A percentile compares a stretch with the other conserved stretches of the same genome.
Evolutionary conservation across 2,113 vertebrate species (phyloP).

Genomic region (Clinocottus analis): DNA sequence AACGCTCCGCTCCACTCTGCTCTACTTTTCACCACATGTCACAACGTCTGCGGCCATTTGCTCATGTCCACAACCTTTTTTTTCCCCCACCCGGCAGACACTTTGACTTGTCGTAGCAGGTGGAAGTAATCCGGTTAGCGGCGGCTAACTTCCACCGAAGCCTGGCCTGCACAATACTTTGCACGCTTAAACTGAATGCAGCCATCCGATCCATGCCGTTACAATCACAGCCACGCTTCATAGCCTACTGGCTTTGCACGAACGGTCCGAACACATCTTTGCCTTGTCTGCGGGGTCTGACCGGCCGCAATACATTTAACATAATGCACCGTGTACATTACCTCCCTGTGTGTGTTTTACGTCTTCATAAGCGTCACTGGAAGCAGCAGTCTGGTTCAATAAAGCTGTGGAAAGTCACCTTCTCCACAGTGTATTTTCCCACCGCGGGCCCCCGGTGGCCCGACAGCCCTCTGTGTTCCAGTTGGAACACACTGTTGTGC

Average conservation of each 20-base stretch:
- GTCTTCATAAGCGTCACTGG: constrained; percentile 16
- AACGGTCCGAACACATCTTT: background rate
- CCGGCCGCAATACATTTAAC: background rate
- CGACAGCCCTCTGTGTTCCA: constrained; percentile 53
- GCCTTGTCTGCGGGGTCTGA: background rate
- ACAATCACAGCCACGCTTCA: background rate
- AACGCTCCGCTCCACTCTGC: background rate
- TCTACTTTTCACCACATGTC: background rate
- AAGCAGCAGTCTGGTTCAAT: constrained; percentile 41
- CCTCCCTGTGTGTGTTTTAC: constrained; percentile 9
- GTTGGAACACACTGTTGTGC: constrained; percentile 67
- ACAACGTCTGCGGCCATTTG: background rate
- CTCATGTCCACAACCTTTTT: background rate
- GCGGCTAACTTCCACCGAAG: background rate
- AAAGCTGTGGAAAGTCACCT: constrained; percentile 70
- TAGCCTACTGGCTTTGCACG: background rate
- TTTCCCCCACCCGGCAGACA: background rate
- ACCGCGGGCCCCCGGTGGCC: constrained; percentile 55
- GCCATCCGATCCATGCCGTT: background rate
- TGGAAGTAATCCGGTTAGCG: background rate
- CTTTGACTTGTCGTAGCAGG: background rate
- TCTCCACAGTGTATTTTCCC: constrained; percentile 67
- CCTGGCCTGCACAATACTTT: background rate
- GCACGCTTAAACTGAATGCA: background rate
- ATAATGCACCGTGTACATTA: background rate